Percentiles rank a stretch among this genome's conserved stretches.
These are phyloP conservation scores for Liposcelis brunnea DNA, from an alignment of 2,888 invertebrate species.

Conservation along the genomic window DNA sequence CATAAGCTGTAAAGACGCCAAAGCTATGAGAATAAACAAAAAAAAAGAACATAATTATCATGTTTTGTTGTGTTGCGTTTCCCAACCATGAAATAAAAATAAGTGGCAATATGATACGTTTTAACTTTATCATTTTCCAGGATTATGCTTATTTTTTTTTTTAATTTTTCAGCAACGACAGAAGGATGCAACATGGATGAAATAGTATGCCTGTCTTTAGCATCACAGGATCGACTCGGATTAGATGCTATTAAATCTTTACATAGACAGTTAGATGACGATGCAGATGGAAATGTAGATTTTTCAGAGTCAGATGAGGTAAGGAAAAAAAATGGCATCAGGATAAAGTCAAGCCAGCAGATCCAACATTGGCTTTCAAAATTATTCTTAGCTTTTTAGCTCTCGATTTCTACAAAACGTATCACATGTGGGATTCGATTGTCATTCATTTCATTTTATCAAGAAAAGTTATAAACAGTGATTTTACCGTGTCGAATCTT, in stretches of 20 bases:
- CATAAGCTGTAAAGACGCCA: too few species aligned
- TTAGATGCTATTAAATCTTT: conserved; percentile 85
- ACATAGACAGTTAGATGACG: conserved; percentile 91
- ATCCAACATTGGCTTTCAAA: neutral
- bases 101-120: neutral
- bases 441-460: too few species aligned
- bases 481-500: too few species aligned
- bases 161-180: conserved; percentile 20
- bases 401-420: neutral
- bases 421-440: too few species aligned
- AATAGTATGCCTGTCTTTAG: conserved; percentile 50
- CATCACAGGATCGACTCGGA: conserved; percentile 63
- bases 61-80: too few species aligned
- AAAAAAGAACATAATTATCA: too few species aligned
- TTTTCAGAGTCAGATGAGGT: conserved; percentile 95
- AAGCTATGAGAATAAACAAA: too few species aligned
- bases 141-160: neutral
- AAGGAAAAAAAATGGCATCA: too few species aligned
- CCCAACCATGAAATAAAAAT: neutral
- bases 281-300: conserved; percentile 94
- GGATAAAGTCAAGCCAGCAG: neutral
- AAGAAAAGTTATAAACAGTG: too few species aligned
- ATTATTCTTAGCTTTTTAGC: neutral
- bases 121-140: neutral
- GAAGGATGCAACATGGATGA: conserved; percentile 46